Conservation (phyloP, 1,140 invertebrate genomes). For the Aphaenogaster rudis region DNA sequence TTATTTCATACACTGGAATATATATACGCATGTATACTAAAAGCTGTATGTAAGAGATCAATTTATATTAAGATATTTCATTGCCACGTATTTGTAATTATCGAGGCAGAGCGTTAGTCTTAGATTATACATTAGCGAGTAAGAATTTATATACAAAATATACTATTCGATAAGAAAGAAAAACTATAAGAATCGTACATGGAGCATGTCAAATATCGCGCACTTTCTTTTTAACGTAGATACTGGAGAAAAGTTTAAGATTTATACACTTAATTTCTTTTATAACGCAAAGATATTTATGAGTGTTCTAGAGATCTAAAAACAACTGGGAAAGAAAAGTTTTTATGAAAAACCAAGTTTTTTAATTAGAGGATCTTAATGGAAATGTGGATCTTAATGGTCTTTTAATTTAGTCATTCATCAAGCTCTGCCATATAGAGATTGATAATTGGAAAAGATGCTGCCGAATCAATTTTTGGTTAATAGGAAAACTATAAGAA, state of each 20-base stretch:
- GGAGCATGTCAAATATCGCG: slow-evolving; percentile 30
- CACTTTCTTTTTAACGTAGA: slow-evolving; percentile 11
- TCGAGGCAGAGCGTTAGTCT: slow-evolving; percentile 80
- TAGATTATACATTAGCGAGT: slow-evolving; percentile 82
- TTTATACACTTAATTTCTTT: background rate
- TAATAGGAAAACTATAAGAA: background rate
- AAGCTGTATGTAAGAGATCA: slow-evolving; percentile 77
- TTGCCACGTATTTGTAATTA: slow-evolving; percentile 84
- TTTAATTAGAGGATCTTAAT: background rate
- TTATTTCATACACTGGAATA: slow-evolving; percentile 81
- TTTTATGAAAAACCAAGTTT: background rate
- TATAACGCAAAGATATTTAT: background rate
- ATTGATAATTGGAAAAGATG: slow-evolving; percentile 3
- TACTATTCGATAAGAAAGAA: slow-evolving; percentile 68
- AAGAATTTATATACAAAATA: slow-evolving; percentile 86
- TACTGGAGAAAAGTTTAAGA: background rate
- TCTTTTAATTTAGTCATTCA: background rate
- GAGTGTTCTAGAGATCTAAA: background rate
- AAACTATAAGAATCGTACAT: slow-evolving; percentile 49
- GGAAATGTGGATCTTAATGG: background rate
- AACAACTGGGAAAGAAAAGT: background rate
- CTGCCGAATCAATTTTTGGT: background rate
- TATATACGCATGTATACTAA: slow-evolving; percentile 67
- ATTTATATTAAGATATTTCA: slow-evolving; percentile 86
- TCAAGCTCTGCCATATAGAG: background rate